Evolutionary conservation across 2,797 vertebrate genomes (phyloP).

Genomic region (Oryzias sinensis): DNA sequence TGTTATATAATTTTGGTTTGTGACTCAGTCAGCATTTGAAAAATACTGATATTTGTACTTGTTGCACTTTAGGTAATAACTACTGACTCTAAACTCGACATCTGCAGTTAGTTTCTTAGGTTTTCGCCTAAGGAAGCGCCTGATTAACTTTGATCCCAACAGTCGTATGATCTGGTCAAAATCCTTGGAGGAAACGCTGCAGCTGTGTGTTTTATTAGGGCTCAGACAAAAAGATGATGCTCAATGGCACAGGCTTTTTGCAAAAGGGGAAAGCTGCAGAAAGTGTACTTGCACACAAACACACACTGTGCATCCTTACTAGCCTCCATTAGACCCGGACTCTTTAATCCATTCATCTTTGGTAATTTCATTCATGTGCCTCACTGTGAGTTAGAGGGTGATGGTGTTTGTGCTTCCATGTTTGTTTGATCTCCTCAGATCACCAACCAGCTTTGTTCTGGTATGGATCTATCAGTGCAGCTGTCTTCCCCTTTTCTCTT

Average conservation of each 20-base stretch:
- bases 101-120: no score
- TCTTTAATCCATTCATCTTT: conserved; percentile 30
- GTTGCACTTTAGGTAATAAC: no score
- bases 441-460: conserved; percentile 5
- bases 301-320: conserved; percentile 6
- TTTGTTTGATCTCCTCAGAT: conserved; percentile 14
- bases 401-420: background rate
- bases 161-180: background rate
- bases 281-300: conserved; percentile 1
- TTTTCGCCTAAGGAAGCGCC: background rate
- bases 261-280: conserved; percentile 37
- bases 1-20: no score
- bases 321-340: conserved; percentile 16
- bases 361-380: conserved; percentile 30
- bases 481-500: conserved; percentile 9
- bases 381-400: background rate
- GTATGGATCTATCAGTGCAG: conserved; percentile 1
- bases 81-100: no score
- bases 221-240: conserved; percentile 34
- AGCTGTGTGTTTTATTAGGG: conserved; percentile 13
- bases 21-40: no score
- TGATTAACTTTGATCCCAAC: background rate
- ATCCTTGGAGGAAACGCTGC: conserved; percentile 4
- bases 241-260: conserved; percentile 31
- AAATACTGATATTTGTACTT: no score